Percentiles rank a stretch among this genome's conserved stretches.
Conservation (phyloP, 2,888 invertebrate genomes). For the Bedellia somnulentella region DNA sequence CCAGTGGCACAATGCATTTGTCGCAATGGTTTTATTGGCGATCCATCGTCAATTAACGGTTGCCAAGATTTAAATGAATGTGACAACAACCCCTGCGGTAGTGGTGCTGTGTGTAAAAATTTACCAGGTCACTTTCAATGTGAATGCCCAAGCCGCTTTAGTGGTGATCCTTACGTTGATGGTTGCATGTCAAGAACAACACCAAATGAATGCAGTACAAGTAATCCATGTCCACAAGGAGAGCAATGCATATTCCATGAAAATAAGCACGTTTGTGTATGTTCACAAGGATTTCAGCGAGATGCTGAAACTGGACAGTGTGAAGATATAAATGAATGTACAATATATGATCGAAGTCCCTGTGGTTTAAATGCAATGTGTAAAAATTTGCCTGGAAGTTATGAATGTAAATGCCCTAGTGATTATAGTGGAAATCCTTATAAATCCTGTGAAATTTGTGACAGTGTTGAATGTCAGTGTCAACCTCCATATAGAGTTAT, state of each 20-base stretch:
- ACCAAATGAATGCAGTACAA: constrained; percentile 71
- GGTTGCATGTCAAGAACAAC: constrained; percentile 69
- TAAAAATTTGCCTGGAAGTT: constrained; percentile 90
- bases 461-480: constrained; percentile 81
- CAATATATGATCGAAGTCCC: constrained; percentile 73
- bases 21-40: constrained; percentile 77
- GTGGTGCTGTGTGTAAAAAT: constrained; percentile 87
- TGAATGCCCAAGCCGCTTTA: constrained; percentile 82
- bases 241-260: constrained; percentile 85
- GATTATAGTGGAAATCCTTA: constrained; percentile 92
- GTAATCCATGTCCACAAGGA: constrained; percentile 78
- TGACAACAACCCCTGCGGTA: constrained; percentile 74
- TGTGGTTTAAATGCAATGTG: constrained; percentile 90
- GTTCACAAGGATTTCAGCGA: constrained; percentile 83
- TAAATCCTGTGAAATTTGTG: constrained; percentile 82
- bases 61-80: constrained; percentile 93
- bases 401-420: constrained; percentile 87
- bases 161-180: constrained; percentile 77
- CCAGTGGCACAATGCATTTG: constrained; percentile 85
- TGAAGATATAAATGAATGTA: constrained; percentile 85
- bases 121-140: constrained; percentile 84
- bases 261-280: constrained; percentile 83
- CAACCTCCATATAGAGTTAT: constrained; percentile 85
- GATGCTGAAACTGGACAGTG: constrained; percentile 74
- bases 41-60: constrained; percentile 64